These are phyloP conservation scores for Drosophila sp. DNA, from an alignment of 1,140 invertebrate species.

Conservation along the genomic window DNA sequence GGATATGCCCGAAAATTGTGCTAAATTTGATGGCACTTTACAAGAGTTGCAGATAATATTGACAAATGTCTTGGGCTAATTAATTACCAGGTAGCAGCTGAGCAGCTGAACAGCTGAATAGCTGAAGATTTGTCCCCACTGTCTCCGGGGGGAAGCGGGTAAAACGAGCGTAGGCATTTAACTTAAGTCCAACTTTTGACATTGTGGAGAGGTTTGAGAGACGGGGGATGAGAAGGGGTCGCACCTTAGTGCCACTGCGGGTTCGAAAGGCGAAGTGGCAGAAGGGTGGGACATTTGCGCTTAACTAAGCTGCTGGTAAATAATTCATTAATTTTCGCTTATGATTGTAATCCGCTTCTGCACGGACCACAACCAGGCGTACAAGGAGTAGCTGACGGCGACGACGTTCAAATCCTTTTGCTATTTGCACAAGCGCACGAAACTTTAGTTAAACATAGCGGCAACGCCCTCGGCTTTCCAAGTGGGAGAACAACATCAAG, in stretches of 20 bases:
- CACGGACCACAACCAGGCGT: slow-evolving; percentile 41
- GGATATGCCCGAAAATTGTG: slow-evolving; percentile 14
- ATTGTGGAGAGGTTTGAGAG: slow-evolving; percentile 25
- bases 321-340: slow-evolving; percentile 74
- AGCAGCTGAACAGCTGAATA: slow-evolving; percentile 37
- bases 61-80: slow-evolving; percentile 66
- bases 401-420: slow-evolving; percentile 61
- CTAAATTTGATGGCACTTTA: slow-evolving; percentile 48
- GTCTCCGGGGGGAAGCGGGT: not conserved
- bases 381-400: slow-evolving; percentile 41
- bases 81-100: slow-evolving; percentile 63
- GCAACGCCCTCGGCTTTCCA: slow-evolving; percentile 54
- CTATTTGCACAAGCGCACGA: slow-evolving; percentile 71
- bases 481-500: slow-evolving; percentile 14
- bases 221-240: slow-evolving; percentile 1
- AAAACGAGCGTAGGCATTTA: slow-evolving; percentile 42
- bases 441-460: slow-evolving; percentile 73
- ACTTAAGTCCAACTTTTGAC: slow-evolving; percentile 61
- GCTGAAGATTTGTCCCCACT: not conserved
- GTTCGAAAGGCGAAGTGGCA: not conserved
- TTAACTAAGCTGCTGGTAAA: slow-evolving; percentile 67
- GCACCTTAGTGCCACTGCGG: slow-evolving; percentile 12
- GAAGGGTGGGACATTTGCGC: slow-evolving; percentile 23
- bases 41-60: slow-evolving; percentile 62
- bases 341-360: slow-evolving; percentile 70